Base-by-base conservation (phyloP, 92 coral and sea anemone genomes). In the Porites evermanni region DNA sequence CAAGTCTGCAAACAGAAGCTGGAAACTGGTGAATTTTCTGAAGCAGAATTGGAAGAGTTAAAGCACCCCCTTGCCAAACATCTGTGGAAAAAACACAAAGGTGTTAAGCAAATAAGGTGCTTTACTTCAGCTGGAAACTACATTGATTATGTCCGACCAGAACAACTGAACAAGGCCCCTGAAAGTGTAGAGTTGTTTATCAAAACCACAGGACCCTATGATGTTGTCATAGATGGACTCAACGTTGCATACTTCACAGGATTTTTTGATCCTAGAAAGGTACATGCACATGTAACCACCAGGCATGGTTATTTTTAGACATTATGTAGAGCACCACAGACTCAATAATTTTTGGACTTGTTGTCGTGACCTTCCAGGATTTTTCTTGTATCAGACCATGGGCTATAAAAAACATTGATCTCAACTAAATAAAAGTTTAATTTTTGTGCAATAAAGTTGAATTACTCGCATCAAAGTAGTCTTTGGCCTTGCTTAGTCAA, bases 171-270 rank as follows among this genome's bases (percentile, higher is more conserved):
- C 53, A 73, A 56, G n/a, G 56, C 91, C 12, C 98, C 98, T 1
- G 65, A 79, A 10, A 94, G 95, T 70, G 54, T 96, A 8, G 86
- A 78, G 17, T 75, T 64, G 38, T 96, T 86, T 32, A 86, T 96
- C 8, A 67, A 80, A 11, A 79, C 82, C 3, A 84, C 95, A 63
- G 98, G 98, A 19, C 98, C 93, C 6, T 96, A 94, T 92, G 91
- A 94, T 50, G 91, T 96, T 11, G 95, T 96, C 6, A 64, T 96
- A 26, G 98, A 96, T 90, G 95, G 94, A 7, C 84, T 96, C 54
- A 96, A 96, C 80, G 87, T 94, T 67, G 98, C 88, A 8, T 91
- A 83, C 69, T 72, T 8, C 54, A 12, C 59, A 12, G 82, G 86
- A 19, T 29, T 51, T n/a, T 89, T 88, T 82, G 87, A 64, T 85